These are phyloP conservation scores for Volucella zonaria DNA, from an alignment of 2,888 invertebrate species.

Conservation along the genomic window DNA sequence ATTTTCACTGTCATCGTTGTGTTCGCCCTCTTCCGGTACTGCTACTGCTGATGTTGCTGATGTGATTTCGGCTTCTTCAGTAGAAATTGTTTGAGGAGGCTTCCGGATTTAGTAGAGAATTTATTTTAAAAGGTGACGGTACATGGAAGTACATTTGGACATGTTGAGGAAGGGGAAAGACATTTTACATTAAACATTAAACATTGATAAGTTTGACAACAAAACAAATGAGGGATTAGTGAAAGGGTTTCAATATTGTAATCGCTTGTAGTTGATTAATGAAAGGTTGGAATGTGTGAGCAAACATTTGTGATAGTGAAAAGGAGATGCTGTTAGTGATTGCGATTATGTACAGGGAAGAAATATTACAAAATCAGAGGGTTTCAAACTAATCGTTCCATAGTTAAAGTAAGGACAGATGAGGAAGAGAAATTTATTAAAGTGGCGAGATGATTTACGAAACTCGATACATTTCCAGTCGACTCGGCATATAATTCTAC, in stretches of 20 bases:
- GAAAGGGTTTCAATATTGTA: conserved; percentile 28
- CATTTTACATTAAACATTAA: conserved; percentile 62
- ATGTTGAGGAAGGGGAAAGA: conserved; percentile 63
- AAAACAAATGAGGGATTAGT: conserved; percentile 47
- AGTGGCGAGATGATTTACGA: too few relatives aligned
- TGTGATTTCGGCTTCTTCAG: conserved; percentile 40
- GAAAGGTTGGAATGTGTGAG: not conserved
- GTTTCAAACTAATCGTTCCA: too few relatives aligned
- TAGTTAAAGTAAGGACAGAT: too few relatives aligned
- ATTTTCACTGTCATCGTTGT: conserved; percentile 27
- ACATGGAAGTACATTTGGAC: conserved; percentile 54
- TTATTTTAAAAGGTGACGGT: conserved; percentile 19
- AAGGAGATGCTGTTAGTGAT: conserved; percentile 19
- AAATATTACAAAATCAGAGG: too few relatives aligned
- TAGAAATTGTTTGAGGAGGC: conserved; percentile 44
- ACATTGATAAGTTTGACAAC: conserved; percentile 44
- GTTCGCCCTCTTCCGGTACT: conserved; percentile 11
- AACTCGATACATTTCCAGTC: too few relatives aligned
- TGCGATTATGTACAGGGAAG: not conserved
- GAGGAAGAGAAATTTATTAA: too few relatives aligned
- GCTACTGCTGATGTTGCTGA: too few relatives aligned
- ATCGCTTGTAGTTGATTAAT: conserved; percentile 44
- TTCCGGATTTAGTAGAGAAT: conserved; percentile 30
- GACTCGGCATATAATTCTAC: too few relatives aligned
- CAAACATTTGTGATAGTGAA: conserved; percentile 8